Conservation (phyloP, 2,888 invertebrate genomes). For the Dascillus cervinus region DNA sequence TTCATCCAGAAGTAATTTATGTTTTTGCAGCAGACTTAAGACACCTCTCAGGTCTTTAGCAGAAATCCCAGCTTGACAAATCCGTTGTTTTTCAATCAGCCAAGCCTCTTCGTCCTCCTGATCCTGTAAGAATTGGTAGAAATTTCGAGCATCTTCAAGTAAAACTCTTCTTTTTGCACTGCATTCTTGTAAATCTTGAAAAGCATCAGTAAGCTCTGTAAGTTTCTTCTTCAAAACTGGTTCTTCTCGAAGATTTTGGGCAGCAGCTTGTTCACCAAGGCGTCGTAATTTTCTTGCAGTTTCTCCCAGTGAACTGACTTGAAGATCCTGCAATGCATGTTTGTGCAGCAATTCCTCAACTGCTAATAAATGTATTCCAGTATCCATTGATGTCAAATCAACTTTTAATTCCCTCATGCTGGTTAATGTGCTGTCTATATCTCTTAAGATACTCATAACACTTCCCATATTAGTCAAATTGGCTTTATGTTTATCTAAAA, state of each 20-base stretch:
- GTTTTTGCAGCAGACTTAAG: slow-evolving; percentile 83
- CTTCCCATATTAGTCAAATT: slow-evolving; percentile 73
- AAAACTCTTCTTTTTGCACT: slow-evolving; percentile 72
- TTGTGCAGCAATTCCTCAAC: slow-evolving; percentile 93
- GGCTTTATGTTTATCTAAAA: slow-evolving; percentile 75
- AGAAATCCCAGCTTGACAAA: slow-evolving; percentile 86
- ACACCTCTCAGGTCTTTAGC: slow-evolving; percentile 91
- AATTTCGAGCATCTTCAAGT: slow-evolving; percentile 86
- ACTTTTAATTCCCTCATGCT: slow-evolving; percentile 81
- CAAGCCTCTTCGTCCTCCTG: slow-evolving; percentile 97
- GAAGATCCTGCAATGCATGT: slow-evolving; percentile 86
- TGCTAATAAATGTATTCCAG: slow-evolving; percentile 87
- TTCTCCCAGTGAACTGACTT: slow-evolving; percentile 83
- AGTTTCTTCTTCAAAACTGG: slow-evolving; percentile 63
- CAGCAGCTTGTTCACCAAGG: slow-evolving; percentile 44
- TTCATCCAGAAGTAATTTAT: slow-evolving; percentile 84
- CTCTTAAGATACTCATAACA: slow-evolving; percentile 81
- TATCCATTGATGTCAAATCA: slow-evolving; percentile 68
- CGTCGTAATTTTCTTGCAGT: slow-evolving; percentile 71
- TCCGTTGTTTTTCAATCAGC: slow-evolving; percentile 89
- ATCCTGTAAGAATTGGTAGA: slow-evolving; percentile 93
- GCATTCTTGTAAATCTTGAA: slow-evolving; percentile 57
- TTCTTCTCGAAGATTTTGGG: slow-evolving; percentile 48
- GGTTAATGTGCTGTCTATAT: slow-evolving; percentile 81
- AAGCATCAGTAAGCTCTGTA: slow-evolving; percentile 68